Evolutionary conservation across 2,797 vertebrate genomes (phyloP), one percentile per base, ranked within the genome.

Genomic region (Dendrocincla tyrannina): DNA sequence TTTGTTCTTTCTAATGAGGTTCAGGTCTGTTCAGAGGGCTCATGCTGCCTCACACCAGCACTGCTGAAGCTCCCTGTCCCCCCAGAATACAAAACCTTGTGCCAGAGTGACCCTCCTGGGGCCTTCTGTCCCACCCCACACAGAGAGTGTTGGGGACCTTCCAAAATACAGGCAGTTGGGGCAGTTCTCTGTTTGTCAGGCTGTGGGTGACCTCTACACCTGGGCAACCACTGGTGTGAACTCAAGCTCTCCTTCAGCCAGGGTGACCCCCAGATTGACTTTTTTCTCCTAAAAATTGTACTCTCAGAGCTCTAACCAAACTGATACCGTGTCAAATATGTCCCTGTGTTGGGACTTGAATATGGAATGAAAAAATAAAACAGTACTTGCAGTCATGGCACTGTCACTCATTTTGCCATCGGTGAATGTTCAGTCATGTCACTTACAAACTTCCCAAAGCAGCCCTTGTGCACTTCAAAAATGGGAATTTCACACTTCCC

Each of bases 281-380:
- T 19, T 39, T 9, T 46, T 11, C 17, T 46, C 24, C 42, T 59
- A 35, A 55, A 86, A 82, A 28, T 30, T 3, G 0, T 23, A 5
- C n/a, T 76, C 44, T 59, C 5, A n/a, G 56, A 77, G 33, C 35
- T 68, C 35, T 32, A 20, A 35, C 35, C 52, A 80, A 81, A 35
- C 41, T 44, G 73, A 18, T 67, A 2, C 53, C 1, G 0, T 74
- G 53, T 81, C 85, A 86, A 18, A 81, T 47, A 32, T 9, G 4
- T 49, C 50, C 66, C 8, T 5, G 0, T 68, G 56, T 14, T 76
- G 68, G 91, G 53, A 63, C 22, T 59, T 83, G 76, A 62, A 8
- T 32, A 67, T 5, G 62, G 73, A 91, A 67, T 39, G 69, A 77
- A 23, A 73, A 88, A 97, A 95, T 95, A 95, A 96, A 97, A 17